Conservation (phyloP, 2,888 invertebrate genomes). For the Sipunculus nudus region DNA sequence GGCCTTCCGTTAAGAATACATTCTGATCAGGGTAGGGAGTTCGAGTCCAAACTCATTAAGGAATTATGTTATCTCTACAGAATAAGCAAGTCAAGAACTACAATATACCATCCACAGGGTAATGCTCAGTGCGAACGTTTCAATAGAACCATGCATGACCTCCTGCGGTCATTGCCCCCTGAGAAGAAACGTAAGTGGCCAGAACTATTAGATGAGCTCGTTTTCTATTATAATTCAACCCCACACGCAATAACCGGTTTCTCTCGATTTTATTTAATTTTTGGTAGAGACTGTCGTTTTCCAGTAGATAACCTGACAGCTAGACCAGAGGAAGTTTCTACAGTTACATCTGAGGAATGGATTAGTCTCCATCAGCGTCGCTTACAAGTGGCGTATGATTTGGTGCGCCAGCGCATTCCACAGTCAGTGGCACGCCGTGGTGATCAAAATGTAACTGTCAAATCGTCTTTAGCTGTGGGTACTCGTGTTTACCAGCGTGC, state of each 20-base stretch:
- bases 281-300: conserved; percentile 20
- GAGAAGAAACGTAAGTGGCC: conserved; percentile 33
- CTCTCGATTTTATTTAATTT: conserved; percentile 18
- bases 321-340: neutral
- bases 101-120: conserved; percentile 22
- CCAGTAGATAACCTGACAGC: conserved; percentile 21
- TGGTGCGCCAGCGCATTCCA: neutral
- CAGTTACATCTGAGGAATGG: conserved; percentile 6
- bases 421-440: too few relatives aligned
- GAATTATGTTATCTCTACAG: conserved; percentile 31
- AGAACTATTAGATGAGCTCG: conserved; percentile 23
- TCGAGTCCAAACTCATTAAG: conserved; percentile 8
- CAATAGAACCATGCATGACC: conserved; percentile 34
- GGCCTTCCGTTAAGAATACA: conserved; percentile 23
- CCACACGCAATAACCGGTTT: conserved; percentile 19
- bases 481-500: too few relatives aligned
- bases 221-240: conserved; percentile 13
- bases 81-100: conserved; percentile 24
- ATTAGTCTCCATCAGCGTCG: conserved; percentile 12
- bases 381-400: too few relatives aligned
- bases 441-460: too few relatives aligned
- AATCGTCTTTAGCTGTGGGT: too few relatives aligned
- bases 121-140: conserved; percentile 20
- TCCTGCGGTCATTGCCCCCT: conserved; percentile 23
- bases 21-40: conserved; percentile 21